Percentiles rank a stretch among this genome's conserved stretches.
Evolutionary conservation across 2,888 invertebrate genomes (phyloP).

Genomic region (Habroteleia sp.): DNA sequence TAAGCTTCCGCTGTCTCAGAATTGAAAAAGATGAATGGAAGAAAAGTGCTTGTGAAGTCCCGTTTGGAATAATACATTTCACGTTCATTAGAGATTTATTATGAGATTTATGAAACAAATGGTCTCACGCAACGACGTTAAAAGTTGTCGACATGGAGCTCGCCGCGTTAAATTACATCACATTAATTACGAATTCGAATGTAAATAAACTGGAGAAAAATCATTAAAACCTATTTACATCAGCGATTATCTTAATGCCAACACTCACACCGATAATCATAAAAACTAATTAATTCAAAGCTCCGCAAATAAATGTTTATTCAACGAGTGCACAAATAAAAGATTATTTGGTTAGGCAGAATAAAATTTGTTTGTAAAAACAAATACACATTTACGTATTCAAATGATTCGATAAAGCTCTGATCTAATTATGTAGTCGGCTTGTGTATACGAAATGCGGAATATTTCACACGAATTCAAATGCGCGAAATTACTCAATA

Average conservation of each 20-base stretch:
- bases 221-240: not conserved
- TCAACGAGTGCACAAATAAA: constrained; percentile 12
- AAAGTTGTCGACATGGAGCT: not conserved
- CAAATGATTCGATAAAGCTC: constrained; percentile 38
- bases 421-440: constrained; percentile 40
- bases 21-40: constrained; percentile 32
- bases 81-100: constrained; percentile 11
- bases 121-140: not conserved
- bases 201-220: too few species aligned
- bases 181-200: too few species aligned
- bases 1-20: constrained; percentile 11
- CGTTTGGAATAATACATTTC: constrained; percentile 14
- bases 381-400: constrained; percentile 41
- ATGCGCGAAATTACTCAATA: constrained; percentile 40
- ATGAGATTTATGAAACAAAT: constrained; percentile 12
- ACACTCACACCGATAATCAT: not conserved
- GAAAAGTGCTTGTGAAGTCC: constrained; percentile 8
- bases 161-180: too few species aligned
- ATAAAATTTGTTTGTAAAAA: constrained; percentile 39
- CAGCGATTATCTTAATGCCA: not conserved
- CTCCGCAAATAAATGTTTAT: constrained; percentile 14
- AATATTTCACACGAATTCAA: constrained; percentile 46
- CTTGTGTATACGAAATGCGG: constrained; percentile 20
- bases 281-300: constrained; percentile 19
- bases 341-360: constrained; percentile 24